Conservation (phyloP, 2,888 invertebrate genomes). For the Microctonus brassicae region DNA sequence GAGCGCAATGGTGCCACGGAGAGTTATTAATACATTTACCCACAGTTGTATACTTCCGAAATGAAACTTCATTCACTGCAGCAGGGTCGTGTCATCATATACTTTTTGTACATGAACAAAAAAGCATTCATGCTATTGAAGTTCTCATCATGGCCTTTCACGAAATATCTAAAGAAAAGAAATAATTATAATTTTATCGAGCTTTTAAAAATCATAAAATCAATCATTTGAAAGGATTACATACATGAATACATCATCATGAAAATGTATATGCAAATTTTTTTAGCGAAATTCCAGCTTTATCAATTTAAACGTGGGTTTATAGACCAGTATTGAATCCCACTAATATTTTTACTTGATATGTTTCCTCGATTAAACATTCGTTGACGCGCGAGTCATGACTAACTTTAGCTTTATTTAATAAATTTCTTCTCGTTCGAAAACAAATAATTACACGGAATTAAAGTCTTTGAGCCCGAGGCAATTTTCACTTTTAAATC, state of each 20-base stretch:
- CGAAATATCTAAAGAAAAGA: no score
- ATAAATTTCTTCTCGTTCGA: background rate
- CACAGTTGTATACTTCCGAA: conserved; percentile 50
- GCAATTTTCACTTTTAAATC: background rate
- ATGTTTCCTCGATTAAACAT: conserved; percentile 36
- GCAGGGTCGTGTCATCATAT: conserved; percentile 49
- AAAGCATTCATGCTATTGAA: conserved; percentile 11
- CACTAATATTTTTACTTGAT: conserved; percentile 4
- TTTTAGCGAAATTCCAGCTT: background rate
- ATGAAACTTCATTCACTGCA: conserved; percentile 59
- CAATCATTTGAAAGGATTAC: no score
- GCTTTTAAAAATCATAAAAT: no score
- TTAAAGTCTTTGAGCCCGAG: background rate
- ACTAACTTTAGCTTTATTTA: conserved; percentile 24
- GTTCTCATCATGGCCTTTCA: background rate
- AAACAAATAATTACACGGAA: background rate
- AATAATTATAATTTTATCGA: no score
- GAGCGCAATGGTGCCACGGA: conserved; percentile 60
- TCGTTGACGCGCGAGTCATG: conserved; percentile 35
- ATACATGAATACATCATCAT: background rate
- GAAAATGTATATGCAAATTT: background rate
- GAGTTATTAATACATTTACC: conserved; percentile 64
- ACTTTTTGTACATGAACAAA: conserved; percentile 38
- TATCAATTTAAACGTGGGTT: background rate
- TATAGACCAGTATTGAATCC: conserved; percentile 18